Evolutionary conservation across 2,797 vertebrate genomes (phyloP).

Genomic region (Enteromius trimaculatus): DNA sequence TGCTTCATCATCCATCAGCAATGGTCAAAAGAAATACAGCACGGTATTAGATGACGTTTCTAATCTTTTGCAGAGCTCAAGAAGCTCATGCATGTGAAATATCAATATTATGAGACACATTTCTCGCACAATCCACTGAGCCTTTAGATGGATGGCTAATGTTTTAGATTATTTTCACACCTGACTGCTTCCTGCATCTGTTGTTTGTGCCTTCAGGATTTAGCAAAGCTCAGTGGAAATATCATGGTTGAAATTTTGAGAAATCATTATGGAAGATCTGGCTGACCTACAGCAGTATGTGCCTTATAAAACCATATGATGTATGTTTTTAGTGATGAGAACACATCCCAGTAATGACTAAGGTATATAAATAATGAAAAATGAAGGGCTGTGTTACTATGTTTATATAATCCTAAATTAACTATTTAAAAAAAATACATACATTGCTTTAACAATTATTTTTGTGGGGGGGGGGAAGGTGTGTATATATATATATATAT

Average conservation of each 20-base stretch:
- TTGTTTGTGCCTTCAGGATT: slow-evolving; percentile 3
- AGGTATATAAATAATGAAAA: not conserved
- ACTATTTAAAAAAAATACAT: not conserved
- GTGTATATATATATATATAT: not conserved
- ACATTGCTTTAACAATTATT: not conserved
- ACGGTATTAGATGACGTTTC: not conserved
- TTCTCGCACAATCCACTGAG: not conserved
- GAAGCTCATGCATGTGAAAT: not conserved
- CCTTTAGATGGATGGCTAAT: not conserved
- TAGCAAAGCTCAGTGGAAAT: slow-evolving; percentile 17
- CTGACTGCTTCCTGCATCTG: slow-evolving; percentile 7
- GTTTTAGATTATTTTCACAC: slow-evolving; percentile 6
- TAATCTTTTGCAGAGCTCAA: not conserved
- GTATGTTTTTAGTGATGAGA: not conserved
- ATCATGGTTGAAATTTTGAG: slow-evolving; percentile 12
- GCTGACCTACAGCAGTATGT: not conserved
- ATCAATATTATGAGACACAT: not conserved
- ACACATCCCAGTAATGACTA: slow-evolving; percentile 12
- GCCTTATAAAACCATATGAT: not conserved
- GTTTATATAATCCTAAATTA: not conserved
- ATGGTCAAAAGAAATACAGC: slow-evolving; percentile 6
- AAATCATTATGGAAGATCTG: not conserved
- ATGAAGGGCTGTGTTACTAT: not conserved
- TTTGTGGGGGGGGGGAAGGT: no score
- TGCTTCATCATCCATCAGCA: not conserved